Base-by-base conservation (phyloP, 2,888 invertebrate genomes). In the Zaprionus bogoriensis region DNA sequence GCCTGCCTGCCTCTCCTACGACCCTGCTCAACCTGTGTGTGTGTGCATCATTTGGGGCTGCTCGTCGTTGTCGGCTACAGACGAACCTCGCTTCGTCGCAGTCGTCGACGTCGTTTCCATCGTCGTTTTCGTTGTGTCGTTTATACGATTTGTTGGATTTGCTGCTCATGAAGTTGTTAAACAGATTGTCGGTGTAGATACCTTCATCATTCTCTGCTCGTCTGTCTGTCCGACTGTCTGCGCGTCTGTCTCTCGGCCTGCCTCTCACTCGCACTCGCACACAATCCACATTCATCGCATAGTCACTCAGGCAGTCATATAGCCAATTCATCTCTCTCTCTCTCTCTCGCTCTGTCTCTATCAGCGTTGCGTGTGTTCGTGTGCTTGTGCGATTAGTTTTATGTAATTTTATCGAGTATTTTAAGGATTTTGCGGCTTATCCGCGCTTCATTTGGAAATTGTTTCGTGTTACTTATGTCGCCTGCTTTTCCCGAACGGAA, bases 161-260 rank as follows among this genome's bases (percentile, higher is more conserved):
- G 87, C 87, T 88, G 88, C 87, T 89, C 89, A 88, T 88, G 89
- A 88, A 88, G 89, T 88, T 88, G 88, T 88, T 88, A 89, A 88
- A 88, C 88, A 88, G 88, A 88, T 88, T 88, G 88, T 89, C 88
- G 88, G 88, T 88, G 83, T 88, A 88, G 88, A 88, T 88, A 88
- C 89, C 88, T 82, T 85, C 84, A 82, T 82, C 81, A 81, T 82
- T 74, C 86, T 81, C 62, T 48, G 54, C 64, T 64, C 54, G 60
- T 50, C 41, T 45, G 47, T 57, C 52, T 28, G 45, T 38, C 36
- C 23, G 38, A 23, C 38, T 19, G 38, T 48, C 39, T 7, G 39
- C 39, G 32, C 4, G 17, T 17, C 23, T 23, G 46, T 42, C 47
- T 38, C 38, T 64, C 25, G 52, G 59, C 51, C 45, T 32, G 45